Evolutionary conservation across 2,797 vertebrate genomes (phyloP), one percentile per base, ranked within the genome.

Genomic region (Microchirus variegatus): DNA sequence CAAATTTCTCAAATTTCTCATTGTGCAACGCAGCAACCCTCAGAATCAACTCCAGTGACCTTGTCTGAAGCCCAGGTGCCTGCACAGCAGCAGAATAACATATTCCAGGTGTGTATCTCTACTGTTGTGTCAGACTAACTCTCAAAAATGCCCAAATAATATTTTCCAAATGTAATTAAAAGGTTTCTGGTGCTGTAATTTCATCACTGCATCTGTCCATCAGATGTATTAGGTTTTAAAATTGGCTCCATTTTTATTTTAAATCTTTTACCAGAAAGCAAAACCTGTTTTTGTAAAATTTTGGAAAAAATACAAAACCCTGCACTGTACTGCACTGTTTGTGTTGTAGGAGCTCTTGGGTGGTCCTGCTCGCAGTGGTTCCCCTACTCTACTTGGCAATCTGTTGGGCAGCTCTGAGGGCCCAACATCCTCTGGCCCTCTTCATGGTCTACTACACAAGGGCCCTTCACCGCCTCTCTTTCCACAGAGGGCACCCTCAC

Each of bases 401-500:
- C 87, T 98, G 73, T 89, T 98, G 70, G 90, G 93, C 14, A 93
- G 80, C 22, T 75, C 95, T 77, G 96, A 98, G 8, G 70, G 68
- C 43, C 78, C 72, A 3, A 31, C 67, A 7, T 42, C 80, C 10
- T 90, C 94, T 62, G 75, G 53, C 31, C 73, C 85, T 18, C 58
- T 88, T 10, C 88, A 88, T 61, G 89, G 93, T 38, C 74, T 95
- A 10, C 77, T 96, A 56, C 96, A 96, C 22, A 94, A 96, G 60
- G 92, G 92, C 26, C 92, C 95, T 0, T 96, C 97, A 13, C 96
- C 96, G 14, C 94, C 96, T 1, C 92, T 95, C 49, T 98, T 96
- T 81, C 90, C 94, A 35, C 90, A 95, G 10, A 94, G 96, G 78
- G 92, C 95, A 2, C 92, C 94, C 5, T 96, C 96, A 0, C 95